Percentiles rank a stretch among this genome's conserved stretches.
phyloP scores from a whole-genome alignment of 2,113 vertebrate species.

The Rhinopomastus cyanomelas region DNA sequence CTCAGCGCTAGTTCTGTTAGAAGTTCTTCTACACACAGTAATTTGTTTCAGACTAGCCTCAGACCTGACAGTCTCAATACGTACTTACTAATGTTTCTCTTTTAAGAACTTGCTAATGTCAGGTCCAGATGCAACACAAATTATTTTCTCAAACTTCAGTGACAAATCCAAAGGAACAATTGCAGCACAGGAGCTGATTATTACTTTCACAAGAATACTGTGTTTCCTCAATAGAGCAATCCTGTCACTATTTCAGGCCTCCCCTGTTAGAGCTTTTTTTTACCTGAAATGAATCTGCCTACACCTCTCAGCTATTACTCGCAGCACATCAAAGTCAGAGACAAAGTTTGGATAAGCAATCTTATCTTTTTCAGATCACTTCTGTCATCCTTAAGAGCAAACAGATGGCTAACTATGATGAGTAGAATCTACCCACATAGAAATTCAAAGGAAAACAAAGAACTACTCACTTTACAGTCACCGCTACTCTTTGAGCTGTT shows the following conservation, averaged over 20 bases:
- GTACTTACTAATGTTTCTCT: not conserved
- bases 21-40: too few relatives aligned
- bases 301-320: not conserved
- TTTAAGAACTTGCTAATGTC: not conserved
- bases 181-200: not conserved
- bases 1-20: too few relatives aligned
- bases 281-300: not conserved
- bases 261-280: not conserved
- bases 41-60: not conserved
- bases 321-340: not conserved
- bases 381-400: not conserved
- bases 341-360: not conserved
- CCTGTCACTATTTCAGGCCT: not conserved
- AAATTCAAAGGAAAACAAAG: constrained; percentile 17
- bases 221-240: not conserved
- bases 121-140: not conserved
- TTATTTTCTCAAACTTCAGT: not conserved
- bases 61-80: not conserved
- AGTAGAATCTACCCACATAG: not conserved
- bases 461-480: not conserved
- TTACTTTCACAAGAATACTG: not conserved
- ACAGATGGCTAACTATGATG: not conserved
- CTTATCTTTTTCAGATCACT: not conserved
- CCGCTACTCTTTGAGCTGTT: not conserved
- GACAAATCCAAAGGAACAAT: not conserved